Percentiles rank a stretch among this genome's conserved stretches.
These are phyloP conservation scores for Cladorhizidae sp. DNA, from an alignment of 37 sponge, comb jelly and placozoan species.

Conservation along the genomic window DNA sequence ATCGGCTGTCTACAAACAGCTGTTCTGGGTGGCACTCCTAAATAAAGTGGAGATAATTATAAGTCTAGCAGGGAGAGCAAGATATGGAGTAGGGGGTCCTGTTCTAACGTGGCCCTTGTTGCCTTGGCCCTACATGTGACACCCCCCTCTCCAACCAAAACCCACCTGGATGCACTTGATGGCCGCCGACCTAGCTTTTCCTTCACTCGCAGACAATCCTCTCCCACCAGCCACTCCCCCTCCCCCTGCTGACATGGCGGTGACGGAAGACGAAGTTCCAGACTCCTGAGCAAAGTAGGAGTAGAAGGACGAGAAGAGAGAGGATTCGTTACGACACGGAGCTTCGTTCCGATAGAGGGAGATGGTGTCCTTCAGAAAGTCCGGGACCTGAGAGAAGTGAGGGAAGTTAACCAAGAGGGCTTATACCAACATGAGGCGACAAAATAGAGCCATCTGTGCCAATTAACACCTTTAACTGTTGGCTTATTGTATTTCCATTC, in stretches of 20 bases:
- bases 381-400: conserved; percentile 31
- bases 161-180: conserved; percentile 63
- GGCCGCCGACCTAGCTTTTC: conserved; percentile 48
- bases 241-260: not conserved
- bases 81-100: too few species aligned
- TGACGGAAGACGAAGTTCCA: not conserved
- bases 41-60: not conserved
- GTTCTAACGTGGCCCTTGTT: too few species aligned
- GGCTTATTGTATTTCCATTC: too few species aligned
- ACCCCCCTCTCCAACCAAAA: not conserved
- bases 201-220: conserved; percentile 45
- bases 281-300: conserved; percentile 33
- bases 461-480: too few species aligned
- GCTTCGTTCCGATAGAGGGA: conserved; percentile 72
- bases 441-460: too few species aligned
- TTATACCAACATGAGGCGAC: too few species aligned
- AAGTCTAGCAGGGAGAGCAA: too few species aligned
- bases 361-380: conserved; percentile 69
- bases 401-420: too few species aligned
- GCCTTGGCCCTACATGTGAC: too few species aligned
- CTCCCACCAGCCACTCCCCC: conserved; percentile 5
- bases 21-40: conserved; percentile 89
- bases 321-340: conserved; percentile 28
- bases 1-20: conserved; percentile 90
- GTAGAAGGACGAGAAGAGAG: conserved; percentile 54